phyloP scores from a whole-genome alignment of 1,140 invertebrate species.

The Orussus abietinus region DNA sequence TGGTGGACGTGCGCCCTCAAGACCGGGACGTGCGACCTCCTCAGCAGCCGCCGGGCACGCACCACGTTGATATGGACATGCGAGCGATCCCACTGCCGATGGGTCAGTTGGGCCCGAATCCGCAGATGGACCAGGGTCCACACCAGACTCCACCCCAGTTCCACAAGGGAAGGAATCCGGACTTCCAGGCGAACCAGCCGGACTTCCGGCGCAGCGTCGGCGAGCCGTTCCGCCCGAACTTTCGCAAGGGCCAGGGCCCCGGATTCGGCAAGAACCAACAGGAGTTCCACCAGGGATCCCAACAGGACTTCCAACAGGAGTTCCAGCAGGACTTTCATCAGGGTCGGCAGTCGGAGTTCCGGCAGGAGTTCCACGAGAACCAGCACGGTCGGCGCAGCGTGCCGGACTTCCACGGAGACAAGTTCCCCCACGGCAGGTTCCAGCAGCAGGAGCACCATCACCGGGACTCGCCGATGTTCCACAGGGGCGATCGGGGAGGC shows the following conservation, averaged over 20 bases:
- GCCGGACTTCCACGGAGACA: constrained; percentile 33
- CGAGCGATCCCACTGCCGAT: constrained; percentile 40
- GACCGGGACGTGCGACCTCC: constrained; percentile 42
- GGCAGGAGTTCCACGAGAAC: constrained; percentile 34
- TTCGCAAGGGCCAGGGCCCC: background rate
- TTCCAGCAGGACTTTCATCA: constrained; percentile 30
- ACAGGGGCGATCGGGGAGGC: constrained; percentile 33
- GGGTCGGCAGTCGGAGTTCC: constrained; percentile 31
- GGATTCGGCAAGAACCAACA: constrained; percentile 31
- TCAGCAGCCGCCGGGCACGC: constrained; percentile 13
- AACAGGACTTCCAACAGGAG: constrained; percentile 27
- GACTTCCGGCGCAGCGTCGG: constrained; percentile 16
- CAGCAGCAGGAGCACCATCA: constrained; percentile 21
- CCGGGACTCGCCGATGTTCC: constrained; percentile 31
- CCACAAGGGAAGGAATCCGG: constrained; percentile 18
- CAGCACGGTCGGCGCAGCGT: constrained; percentile 25
- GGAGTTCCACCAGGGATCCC: constrained; percentile 28
- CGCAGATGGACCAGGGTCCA: constrained; percentile 24
- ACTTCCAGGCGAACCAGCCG: constrained; percentile 20
- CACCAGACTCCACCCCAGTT: constrained; percentile 33
- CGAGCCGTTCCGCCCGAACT: too few relatives aligned
- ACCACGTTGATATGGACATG: constrained; percentile 47
- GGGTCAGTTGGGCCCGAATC: constrained; percentile 19
- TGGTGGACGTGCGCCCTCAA: constrained; percentile 46
- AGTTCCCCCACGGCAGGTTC: constrained; percentile 27